phyloP scores from a whole-genome alignment of 1,140 invertebrate species.

The Sarcophaga bullata region DNA sequence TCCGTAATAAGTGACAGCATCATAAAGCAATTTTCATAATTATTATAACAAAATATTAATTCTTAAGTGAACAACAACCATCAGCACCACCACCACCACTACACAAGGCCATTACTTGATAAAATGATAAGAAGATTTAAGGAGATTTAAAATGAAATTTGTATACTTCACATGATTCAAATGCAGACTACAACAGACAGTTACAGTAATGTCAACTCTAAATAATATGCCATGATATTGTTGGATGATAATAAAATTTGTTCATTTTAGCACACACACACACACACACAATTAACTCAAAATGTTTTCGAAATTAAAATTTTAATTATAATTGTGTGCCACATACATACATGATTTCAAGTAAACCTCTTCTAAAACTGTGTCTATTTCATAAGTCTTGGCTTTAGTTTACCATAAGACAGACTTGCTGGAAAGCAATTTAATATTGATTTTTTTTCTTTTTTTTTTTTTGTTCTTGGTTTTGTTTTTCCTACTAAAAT shows the following conservation, averaged over 20 bases:
- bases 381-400: not conserved
- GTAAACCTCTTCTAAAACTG: not conserved
- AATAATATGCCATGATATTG: too few species aligned
- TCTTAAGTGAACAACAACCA: not conserved
- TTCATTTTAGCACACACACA: not conserved
- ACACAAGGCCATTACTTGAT: not conserved
- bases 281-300: not conserved
- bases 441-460: conserved; percentile 10
- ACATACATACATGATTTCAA: not conserved
- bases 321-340: not conserved
- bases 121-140: not conserved
- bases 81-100: not conserved
- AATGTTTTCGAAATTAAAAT: not conserved
- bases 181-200: too few species aligned
- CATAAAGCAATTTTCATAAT: not conserved
- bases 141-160: not conserved
- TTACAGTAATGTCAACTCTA: too few species aligned
- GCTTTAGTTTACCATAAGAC: not conserved
- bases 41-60: not conserved
- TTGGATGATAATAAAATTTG: not conserved
- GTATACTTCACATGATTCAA: too few species aligned
- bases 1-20: not conserved
- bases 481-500: not conserved
- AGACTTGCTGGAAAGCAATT: not conserved
- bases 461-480: not conserved